These are phyloP conservation scores for Mimumesa dahlbomi DNA, from an alignment of 2,888 invertebrate species.

Conservation along the genomic window DNA sequence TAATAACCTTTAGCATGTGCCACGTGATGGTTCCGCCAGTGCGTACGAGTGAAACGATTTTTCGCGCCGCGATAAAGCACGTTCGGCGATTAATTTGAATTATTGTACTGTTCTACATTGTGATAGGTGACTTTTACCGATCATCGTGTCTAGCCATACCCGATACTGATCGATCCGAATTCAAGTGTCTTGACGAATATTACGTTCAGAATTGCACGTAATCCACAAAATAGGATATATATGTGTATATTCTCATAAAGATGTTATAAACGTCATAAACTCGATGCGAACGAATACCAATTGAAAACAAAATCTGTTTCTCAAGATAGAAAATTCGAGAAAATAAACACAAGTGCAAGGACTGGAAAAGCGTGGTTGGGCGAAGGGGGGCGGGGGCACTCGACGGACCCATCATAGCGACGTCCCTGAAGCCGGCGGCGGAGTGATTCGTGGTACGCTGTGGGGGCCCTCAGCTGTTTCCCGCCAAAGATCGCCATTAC, in stretches of 20 bases:
- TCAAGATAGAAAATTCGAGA: not conserved
- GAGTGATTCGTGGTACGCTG: slow-evolving; percentile 71
- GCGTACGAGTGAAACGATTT: slow-evolving; percentile 11
- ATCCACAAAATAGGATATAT: too few relatives aligned
- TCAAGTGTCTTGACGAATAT: too few relatives aligned
- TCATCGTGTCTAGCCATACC: not conserved
- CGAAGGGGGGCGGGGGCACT: slow-evolving; percentile 19
- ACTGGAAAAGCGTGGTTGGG: slow-evolving; percentile 5
- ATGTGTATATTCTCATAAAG: too few relatives aligned
- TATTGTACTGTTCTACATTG: not conserved
- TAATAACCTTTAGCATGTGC: slow-evolving; percentile 39
- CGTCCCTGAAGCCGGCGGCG: slow-evolving; percentile 70
- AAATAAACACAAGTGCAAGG: not conserved
- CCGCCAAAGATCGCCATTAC: slow-evolving; percentile 86
- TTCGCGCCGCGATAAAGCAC: slow-evolving; percentile 1
- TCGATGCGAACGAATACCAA: too few relatives aligned
- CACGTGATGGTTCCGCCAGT: slow-evolving; percentile 40
- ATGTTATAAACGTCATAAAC: too few relatives aligned
- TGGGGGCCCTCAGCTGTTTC: slow-evolving; percentile 85
- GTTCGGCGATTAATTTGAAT: slow-evolving; percentile 11
- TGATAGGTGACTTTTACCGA: too few relatives aligned
- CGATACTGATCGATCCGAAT: not conserved
- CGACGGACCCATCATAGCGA: slow-evolving; percentile 32
- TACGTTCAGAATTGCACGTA: too few relatives aligned
- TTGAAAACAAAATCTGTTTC: too few relatives aligned